Evolutionary conservation across 2,113 vertebrate species (phyloP).

Genomic region (Dryoscopus gambensis): DNA sequence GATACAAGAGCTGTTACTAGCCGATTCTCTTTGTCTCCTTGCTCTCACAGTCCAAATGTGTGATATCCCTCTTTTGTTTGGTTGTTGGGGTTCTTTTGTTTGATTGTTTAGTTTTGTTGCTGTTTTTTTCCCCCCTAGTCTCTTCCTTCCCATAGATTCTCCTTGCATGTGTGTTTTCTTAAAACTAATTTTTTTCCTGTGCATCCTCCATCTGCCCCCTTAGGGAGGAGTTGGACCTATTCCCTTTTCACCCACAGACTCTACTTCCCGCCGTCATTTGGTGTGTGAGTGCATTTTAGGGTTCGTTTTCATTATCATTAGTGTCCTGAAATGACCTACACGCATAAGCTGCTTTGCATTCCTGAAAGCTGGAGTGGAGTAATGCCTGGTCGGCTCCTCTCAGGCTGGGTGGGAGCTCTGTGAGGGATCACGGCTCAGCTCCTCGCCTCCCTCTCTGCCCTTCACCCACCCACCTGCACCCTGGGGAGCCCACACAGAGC

Average conservation of each 20-base stretch:
- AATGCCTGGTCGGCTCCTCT: background rate
- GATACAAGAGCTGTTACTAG: background rate
- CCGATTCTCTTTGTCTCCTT: background rate
- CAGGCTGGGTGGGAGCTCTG: background rate
- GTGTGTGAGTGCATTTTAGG: background rate
- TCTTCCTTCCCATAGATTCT: background rate
- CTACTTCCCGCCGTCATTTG: background rate
- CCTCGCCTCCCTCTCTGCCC: background rate
- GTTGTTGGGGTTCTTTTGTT: fast-evolving
- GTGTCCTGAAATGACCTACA: background rate
- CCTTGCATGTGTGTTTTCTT: background rate
- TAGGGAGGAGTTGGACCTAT: background rate
- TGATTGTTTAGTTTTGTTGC: background rate
- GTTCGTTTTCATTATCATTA: background rate
- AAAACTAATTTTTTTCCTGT: background rate
- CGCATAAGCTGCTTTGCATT: background rate
- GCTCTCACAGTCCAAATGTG: background rate
- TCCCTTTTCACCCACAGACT: background rate
- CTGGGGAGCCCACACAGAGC: background rate
- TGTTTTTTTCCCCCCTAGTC: fast-evolving
- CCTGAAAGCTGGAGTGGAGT: background rate
- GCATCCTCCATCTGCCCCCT: background rate
- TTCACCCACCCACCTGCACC: background rate
- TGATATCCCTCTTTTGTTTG: background rate
- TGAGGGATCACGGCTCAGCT: background rate